These are phyloP conservation scores for Diphyllodes magnificus DNA, from an alignment of 2,113 vertebrate genomes.

Conservation along the genomic window DNA sequence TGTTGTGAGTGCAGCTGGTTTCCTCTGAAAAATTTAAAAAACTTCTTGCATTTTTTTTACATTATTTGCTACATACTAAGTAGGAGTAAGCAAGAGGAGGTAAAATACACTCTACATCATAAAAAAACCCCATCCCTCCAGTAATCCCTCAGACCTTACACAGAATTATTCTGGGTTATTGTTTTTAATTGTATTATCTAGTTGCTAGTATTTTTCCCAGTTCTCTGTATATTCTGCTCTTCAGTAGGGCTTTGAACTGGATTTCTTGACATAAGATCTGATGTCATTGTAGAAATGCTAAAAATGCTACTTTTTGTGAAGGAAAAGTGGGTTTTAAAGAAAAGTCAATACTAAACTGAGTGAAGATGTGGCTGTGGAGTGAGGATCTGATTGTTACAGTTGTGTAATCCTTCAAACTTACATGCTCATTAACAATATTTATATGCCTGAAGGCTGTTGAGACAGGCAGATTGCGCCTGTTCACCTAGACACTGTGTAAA, in stretches of 20 bases:
- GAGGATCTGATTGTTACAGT: background rate
- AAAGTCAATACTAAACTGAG: background rate
- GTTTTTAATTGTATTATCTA: background rate
- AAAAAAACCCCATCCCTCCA: accelerated
- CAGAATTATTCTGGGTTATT: background rate
- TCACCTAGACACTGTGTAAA: background rate
- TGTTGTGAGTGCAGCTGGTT: background rate
- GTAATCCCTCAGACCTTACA: background rate
- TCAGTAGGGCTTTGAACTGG: background rate
- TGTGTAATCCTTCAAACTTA: background rate
- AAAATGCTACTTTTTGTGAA: background rate
- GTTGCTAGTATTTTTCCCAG: background rate
- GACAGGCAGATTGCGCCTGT: background rate
- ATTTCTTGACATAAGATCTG: background rate
- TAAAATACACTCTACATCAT: background rate
- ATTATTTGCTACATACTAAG: background rate
- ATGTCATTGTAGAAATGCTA: background rate
- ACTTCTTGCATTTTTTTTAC: background rate
- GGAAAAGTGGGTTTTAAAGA: background rate
- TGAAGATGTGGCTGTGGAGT: background rate
- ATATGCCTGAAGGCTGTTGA: background rate
- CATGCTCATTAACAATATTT: background rate
- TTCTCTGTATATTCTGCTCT: background rate
- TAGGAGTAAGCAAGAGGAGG: background rate
- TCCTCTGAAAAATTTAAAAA: background rate